Evolutionary conservation across 2,113 vertebrate species (phyloP).

Genomic region (Heterochromis multidens): DNA sequence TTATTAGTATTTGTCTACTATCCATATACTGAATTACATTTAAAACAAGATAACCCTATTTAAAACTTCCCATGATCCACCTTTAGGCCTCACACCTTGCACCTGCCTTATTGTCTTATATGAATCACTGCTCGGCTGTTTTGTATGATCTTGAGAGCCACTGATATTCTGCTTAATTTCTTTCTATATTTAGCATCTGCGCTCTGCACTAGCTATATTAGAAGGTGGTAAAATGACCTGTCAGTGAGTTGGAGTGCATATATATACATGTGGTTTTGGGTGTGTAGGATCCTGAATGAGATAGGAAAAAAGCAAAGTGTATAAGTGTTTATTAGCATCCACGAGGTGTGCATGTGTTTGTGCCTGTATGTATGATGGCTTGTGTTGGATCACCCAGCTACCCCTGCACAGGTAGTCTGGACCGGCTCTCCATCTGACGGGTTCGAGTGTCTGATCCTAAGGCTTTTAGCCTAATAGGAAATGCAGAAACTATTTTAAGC

Average conservation of each 20-base stretch:
- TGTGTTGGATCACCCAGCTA: no score
- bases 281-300: background rate
- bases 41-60: background rate
- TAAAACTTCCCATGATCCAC: background rate
- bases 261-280: background rate
- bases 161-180: conserved; percentile 44
- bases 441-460: background rate
- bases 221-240: conserved; percentile 52
- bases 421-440: background rate
- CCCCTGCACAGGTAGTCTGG: background rate
- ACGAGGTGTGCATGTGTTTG: background rate
- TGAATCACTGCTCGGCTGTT: background rate
- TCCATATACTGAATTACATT: background rate
- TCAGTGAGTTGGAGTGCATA: conserved; percentile 3
- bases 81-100: background rate
- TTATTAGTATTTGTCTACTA: background rate
- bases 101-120: background rate
- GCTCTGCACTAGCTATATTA: conserved; percentile 29
- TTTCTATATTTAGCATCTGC: conserved; percentile 44
- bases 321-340: background rate
- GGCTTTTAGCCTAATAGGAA: background rate
- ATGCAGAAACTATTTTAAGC: background rate
- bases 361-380: background rate
- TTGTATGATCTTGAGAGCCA: conserved; percentile 30
- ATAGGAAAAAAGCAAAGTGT: background rate